Evolutionary conservation across 1,140 invertebrate species (phyloP).

Genomic region (Zaprionus kolodkinae): DNA sequence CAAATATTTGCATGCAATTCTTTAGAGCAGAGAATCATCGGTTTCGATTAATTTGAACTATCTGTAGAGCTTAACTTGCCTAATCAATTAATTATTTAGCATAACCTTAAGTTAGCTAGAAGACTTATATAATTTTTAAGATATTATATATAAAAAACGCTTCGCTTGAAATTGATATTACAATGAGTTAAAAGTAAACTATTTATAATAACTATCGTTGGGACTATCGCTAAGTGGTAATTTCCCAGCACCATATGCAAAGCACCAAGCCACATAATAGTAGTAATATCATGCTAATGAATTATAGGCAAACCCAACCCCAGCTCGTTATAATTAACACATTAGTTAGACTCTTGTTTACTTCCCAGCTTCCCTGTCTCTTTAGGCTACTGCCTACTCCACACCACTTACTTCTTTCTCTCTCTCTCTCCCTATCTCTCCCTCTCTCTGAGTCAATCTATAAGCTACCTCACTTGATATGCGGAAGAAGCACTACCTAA

Average conservation of each 20-base stretch:
- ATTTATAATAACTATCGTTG: background rate
- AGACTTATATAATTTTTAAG: too few species aligned
- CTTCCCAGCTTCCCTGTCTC: background rate
- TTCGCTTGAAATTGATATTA: background rate
- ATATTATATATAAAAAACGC: background rate
- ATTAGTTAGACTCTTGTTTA: slow-evolving; percentile 40
- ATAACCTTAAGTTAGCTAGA: too few species aligned
- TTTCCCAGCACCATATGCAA: background rate
- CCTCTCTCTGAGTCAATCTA: background rate
- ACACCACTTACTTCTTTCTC: background rate
- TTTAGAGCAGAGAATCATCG: background rate
- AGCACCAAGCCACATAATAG: background rate
- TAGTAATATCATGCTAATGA: slow-evolving; percentile 4
- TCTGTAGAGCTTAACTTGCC: background rate
- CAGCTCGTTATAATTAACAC: slow-evolving; percentile 40
- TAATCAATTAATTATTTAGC: background rate
- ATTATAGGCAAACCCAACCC: slow-evolving; percentile 26
- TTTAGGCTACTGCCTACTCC: background rate
- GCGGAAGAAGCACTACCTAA: slow-evolving; percentile 38
- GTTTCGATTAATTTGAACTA: background rate
- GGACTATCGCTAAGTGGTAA: background rate
- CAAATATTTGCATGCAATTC: background rate
- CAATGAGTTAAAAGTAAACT: background rate
- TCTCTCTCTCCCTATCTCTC: background rate
- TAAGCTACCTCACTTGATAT: slow-evolving; percentile 13